Conservation (phyloP, 1,140 invertebrate genomes). For the Proctacanthus coquilletti region DNA sequence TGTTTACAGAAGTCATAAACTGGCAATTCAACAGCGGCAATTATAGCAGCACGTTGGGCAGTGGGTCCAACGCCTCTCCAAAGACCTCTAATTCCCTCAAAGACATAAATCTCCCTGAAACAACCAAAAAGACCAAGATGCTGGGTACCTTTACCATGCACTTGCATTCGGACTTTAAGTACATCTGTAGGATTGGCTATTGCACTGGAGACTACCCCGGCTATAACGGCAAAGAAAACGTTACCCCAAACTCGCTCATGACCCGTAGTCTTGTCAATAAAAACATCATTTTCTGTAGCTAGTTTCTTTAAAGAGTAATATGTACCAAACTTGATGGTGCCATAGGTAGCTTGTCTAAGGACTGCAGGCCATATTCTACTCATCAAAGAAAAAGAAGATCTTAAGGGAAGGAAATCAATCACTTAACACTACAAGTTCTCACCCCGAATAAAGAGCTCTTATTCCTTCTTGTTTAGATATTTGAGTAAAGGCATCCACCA, state of each 20-base stretch:
- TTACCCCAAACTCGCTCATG: slow-evolving; percentile 63
- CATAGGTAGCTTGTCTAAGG: slow-evolving; percentile 84
- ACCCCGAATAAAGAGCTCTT: slow-evolving; percentile 70
- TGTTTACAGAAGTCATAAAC: slow-evolving; percentile 86
- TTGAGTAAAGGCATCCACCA: slow-evolving; percentile 76
- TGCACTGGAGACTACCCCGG: slow-evolving; percentile 80
- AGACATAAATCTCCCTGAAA: slow-evolving; percentile 60
- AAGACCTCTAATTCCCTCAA: slow-evolving; percentile 66
- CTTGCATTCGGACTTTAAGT: slow-evolving; percentile 93
- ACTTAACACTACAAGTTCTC: slow-evolving; percentile 17
- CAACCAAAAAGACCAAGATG: slow-evolving; percentile 49
- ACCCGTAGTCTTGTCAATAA: slow-evolving; percentile 37
- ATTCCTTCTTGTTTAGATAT: slow-evolving; percentile 72
- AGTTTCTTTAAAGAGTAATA: slow-evolving; percentile 80
- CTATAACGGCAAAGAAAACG: slow-evolving; percentile 65
- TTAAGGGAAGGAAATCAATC: slow-evolving; percentile 3
- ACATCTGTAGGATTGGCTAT: slow-evolving; percentile 96
- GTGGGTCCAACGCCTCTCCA: slow-evolving; percentile 88
- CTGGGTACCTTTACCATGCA: slow-evolving; percentile 35
- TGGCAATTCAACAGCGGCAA: slow-evolving; percentile 85
- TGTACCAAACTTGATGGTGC: slow-evolving; percentile 91
- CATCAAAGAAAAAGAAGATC: slow-evolving; percentile 10
- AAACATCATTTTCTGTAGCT: slow-evolving; percentile 36
- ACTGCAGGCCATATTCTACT: slow-evolving; percentile 80
- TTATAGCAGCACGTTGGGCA: slow-evolving; percentile 77